Evolutionary conservation across 2,888 invertebrate genomes (phyloP).

Genomic region (Lacanobia wlatinum): DNA sequence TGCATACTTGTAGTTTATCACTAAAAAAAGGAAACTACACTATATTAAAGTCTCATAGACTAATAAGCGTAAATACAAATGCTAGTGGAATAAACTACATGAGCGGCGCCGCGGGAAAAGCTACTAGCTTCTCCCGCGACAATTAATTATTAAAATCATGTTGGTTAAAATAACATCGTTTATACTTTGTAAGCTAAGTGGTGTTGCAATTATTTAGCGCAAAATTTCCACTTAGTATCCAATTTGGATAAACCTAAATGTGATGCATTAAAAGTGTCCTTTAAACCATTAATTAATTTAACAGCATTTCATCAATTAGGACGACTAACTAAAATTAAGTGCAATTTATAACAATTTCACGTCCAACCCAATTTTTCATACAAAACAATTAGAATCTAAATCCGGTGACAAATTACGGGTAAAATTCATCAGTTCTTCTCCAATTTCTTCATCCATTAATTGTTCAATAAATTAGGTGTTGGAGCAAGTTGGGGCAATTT

Average conservation of each 20-base stretch:
- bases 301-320: conserved; percentile 15
- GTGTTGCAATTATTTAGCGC: conserved; percentile 14
- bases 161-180: conserved; percentile 1
- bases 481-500: conserved; percentile 63
- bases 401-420: conserved; percentile 50
- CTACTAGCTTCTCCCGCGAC: no score
- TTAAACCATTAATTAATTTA: conserved; percentile 10
- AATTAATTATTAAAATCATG: not conserved
- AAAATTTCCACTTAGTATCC: conserved; percentile 14
- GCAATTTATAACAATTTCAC: conserved; percentile 46
- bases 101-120: no score
- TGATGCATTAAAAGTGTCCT: not conserved
- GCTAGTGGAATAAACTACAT: no score
- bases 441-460: conserved; percentile 59
- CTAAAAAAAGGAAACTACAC: no score
- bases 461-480: conserved; percentile 63
- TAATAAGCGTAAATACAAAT: no score
- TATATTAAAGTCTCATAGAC: no score
- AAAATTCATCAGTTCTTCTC: conserved; percentile 47
- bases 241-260: conserved; percentile 31
- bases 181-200: not conserved
- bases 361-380: conserved; percentile 34
- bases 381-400: conserved; percentile 47
- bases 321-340: not conserved
- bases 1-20: no score